phyloP scores from a whole-genome alignment of 2,888 invertebrate genomes.

The Vannuccia rotundouncinata region DNA sequence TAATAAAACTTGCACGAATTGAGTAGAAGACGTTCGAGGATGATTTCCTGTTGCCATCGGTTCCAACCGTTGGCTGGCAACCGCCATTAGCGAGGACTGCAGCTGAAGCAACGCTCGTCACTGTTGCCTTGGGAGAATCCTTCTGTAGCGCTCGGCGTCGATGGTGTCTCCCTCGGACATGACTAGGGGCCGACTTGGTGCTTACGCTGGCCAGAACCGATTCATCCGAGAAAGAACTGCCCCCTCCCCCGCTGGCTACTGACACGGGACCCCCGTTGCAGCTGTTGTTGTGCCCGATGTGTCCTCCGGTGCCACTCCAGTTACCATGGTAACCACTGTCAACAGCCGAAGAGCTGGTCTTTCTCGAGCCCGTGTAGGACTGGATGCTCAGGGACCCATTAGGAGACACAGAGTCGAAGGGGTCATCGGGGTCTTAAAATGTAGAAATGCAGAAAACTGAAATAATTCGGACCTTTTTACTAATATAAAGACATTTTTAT shows the following conservation, averaged over 20 bases:
- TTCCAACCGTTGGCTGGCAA: too few species aligned
- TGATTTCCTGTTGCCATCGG: not conserved
- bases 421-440: not conserved
- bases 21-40: not conserved
- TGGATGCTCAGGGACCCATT: not conserved
- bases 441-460: too few species aligned
- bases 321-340: not conserved
- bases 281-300: not conserved
- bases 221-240: not conserved
- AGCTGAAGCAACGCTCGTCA: not conserved
- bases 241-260: not conserved
- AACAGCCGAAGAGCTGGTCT: not conserved
- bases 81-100: not conserved
- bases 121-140: not conserved
- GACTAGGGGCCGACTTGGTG: not conserved
- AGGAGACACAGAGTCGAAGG: not conserved
- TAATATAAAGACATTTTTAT: too few species aligned
- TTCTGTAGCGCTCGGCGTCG: conserved; percentile 2
- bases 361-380: not conserved
- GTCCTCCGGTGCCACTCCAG: not conserved
- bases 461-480: too few species aligned
- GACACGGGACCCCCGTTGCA: not conserved
- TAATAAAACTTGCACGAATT: not conserved
- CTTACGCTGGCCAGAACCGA: not conserved
- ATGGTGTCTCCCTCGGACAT: not conserved